Evolutionary conservation across 92 coral and sea anemone genomes (phyloP).

Genomic region (Isaurus tuberculatus): DNA sequence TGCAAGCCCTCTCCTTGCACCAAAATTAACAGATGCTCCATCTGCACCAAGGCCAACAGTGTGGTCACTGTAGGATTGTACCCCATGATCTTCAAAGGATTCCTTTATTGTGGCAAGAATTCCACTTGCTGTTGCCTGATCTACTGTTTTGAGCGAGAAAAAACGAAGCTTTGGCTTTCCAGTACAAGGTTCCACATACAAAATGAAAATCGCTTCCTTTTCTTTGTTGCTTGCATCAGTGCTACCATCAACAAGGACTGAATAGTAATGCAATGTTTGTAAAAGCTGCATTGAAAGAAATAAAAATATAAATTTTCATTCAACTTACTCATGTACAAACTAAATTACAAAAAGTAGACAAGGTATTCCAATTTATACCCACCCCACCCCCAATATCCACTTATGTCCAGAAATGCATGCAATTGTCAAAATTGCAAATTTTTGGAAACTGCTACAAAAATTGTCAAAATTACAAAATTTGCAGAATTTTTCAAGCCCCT

Average conservation of each 20-base stretch:
- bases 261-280: slow-evolving; percentile 49
- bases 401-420: too few relatives aligned
- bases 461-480: too few relatives aligned
- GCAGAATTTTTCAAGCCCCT: too few relatives aligned
- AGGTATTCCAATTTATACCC: slow-evolving; percentile 15
- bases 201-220: background rate
- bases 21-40: slow-evolving; percentile 57
- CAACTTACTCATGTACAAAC: slow-evolving; percentile 10
- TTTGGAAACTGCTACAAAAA: too few relatives aligned
- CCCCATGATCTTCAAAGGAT: slow-evolving; percentile 50
- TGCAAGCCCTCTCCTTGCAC: slow-evolving; percentile 53
- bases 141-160: slow-evolving; percentile 51
- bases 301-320: background rate
- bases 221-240: slow-evolving; percentile 47
- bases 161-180: slow-evolving; percentile 41
- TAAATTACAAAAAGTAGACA: slow-evolving; percentile 15
- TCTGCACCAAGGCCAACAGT: slow-evolving; percentile 42
- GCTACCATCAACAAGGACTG: slow-evolving; percentile 67
- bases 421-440: too few relatives aligned
- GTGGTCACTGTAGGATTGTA: slow-evolving; percentile 42
- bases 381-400: slow-evolving; percentile 10
- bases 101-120: slow-evolving; percentile 47
- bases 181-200: slow-evolving; percentile 55
- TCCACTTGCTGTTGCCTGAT: slow-evolving; percentile 51
- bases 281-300: slow-evolving; percentile 19